These are phyloP conservation scores for human (Homo sapiens) DNA, from an alignment of 2,113 vertebrate species.

Conservation along the genomic window GRCh38 chr20:58139501-58140000, in stretches of 20 bases:
- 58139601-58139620: neutral
- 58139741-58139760: neutral
- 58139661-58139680: neutral
- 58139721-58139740: neutral
- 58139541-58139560: neutral
- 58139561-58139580: neutral
- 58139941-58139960: neutral
- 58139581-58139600: neutral
- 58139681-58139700: neutral
- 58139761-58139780: neutral
- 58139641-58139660: neutral
- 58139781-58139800: neutral
- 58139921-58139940: neutral
- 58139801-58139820: no score
- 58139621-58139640: neutral
- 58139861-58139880: neutral
- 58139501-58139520: neutral
- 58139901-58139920: neutral
- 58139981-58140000: accelerated
- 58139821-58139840: neutral
- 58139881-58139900: neutral
- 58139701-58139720: neutral
- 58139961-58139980: neutral
- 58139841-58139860: neutral
- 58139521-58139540: neutral